A percentile compares a stretch with the other conserved stretches of the same genome.
These are phyloP conservation scores for Siniperca obscura DNA, from an alignment of 2,797 vertebrate genomes.

Conservation along the genomic window DNA sequence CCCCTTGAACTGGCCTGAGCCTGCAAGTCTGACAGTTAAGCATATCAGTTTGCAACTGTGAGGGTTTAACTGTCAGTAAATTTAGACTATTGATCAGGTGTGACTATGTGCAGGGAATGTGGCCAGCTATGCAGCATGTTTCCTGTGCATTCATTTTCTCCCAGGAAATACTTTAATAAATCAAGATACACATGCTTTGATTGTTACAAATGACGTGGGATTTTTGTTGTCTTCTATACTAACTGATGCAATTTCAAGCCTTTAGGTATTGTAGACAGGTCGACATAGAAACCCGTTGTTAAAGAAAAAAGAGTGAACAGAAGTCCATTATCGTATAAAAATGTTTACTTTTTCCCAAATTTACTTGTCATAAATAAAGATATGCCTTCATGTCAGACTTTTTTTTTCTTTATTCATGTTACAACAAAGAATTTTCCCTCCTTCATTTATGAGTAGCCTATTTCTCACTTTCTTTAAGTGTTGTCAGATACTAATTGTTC, in stretches of 20 bases:
- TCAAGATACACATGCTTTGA: neutral
- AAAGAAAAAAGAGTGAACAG: neutral
- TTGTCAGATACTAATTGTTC: neutral
- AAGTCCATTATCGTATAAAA: neutral
- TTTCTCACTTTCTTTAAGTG: neutral
- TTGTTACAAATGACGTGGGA: neutral
- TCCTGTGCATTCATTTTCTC: slow-evolving; percentile 7
- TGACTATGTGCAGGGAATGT: slow-evolving; percentile 66
- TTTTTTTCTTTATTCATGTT: neutral
- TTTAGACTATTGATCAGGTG: slow-evolving; percentile 83
- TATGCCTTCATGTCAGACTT: neutral
- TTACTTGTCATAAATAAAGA: neutral
- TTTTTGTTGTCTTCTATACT: neutral
- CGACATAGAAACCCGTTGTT: neutral
- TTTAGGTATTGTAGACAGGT: neutral
- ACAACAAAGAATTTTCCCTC: neutral
- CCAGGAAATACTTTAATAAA: neutral
- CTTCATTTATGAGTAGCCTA: neutral
- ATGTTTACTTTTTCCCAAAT: neutral
- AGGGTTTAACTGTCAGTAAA: slow-evolving; percentile 81
- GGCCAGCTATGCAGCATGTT: slow-evolving; percentile 24
- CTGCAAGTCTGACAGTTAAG: slow-evolving; percentile 66
- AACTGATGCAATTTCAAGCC: neutral
- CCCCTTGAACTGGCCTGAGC: slow-evolving; percentile 72
- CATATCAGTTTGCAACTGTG: slow-evolving; percentile 81